Conservation (phyloP, 2,797 vertebrate genomes). For the Momotus momota region DNA sequence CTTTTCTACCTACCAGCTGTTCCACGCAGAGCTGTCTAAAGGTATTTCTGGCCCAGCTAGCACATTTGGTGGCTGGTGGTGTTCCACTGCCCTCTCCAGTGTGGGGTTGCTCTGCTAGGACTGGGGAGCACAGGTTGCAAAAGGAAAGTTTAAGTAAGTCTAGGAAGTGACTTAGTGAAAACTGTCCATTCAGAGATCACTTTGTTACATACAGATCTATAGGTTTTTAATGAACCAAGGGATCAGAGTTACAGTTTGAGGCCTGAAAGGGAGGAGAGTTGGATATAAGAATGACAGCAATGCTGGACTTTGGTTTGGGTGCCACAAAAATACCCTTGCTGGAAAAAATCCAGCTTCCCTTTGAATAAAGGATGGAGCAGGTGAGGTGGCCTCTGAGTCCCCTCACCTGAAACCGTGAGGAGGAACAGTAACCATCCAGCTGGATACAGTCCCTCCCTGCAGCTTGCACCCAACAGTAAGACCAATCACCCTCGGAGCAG, state of each 20-base stretch:
- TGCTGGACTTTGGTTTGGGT: not conserved
- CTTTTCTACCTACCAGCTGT: not conserved
- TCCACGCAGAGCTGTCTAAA: not conserved
- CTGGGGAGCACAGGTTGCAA: not conserved
- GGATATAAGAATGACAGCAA: not conserved
- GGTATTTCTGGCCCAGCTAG: not conserved
- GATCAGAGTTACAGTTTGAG: conserved; percentile 39
- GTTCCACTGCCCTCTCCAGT: not conserved
- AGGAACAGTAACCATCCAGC: not conserved
- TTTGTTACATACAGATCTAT: not conserved
- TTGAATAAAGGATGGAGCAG: not conserved
- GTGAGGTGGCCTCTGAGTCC: not conserved
- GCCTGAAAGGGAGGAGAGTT: not conserved
- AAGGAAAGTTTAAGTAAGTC: not conserved
- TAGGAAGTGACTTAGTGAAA: not conserved
- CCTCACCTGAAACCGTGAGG: not conserved
- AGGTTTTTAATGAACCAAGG: conserved; percentile 49
- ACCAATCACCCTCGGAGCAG: not conserved
- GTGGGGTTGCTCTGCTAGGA: not conserved
- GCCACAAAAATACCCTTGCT: not conserved
- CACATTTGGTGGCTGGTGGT: not conserved
- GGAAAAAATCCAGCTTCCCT: not conserved
- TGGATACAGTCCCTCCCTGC: not conserved
- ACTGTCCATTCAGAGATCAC: not conserved
- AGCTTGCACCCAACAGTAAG: not conserved